phyloP scores from a whole-genome alignment of 1,140 invertebrate species.

The Drosophila chauvacae region DNA sequence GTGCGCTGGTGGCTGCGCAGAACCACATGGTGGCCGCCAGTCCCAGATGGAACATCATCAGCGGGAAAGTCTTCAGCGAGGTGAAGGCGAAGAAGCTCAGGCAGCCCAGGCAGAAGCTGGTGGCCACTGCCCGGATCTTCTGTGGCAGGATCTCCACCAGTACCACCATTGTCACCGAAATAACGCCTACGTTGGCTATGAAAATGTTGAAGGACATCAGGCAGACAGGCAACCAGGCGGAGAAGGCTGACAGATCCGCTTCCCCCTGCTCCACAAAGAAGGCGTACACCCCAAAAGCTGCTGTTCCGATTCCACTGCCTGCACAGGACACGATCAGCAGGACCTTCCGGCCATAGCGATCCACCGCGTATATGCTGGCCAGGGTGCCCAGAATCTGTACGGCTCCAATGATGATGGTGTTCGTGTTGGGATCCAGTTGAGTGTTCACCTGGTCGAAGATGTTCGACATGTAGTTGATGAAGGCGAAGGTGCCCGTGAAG shows the following conservation, averaged over 20 bases:
- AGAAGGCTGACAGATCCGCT: constrained; percentile 47
- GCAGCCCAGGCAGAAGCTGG: constrained; percentile 65
- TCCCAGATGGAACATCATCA: constrained; percentile 68
- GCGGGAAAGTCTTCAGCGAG: constrained; percentile 68
- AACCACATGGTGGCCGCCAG: constrained; percentile 78
- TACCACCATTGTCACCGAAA: constrained; percentile 75
- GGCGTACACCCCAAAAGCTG: constrained; percentile 66
- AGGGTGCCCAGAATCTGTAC: constrained; percentile 85
- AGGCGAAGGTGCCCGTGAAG: constrained; percentile 73
- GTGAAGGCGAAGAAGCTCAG: constrained; percentile 69
- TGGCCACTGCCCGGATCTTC: constrained; percentile 64
- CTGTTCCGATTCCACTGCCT: constrained; percentile 54
- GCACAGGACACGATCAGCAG: constrained; percentile 66
- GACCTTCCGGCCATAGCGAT: constrained; percentile 70
- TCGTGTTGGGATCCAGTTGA: constrained; percentile 85
- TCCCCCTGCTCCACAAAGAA: constrained; percentile 66
- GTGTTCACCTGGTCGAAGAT: constrained; percentile 89
- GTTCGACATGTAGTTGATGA: constrained; percentile 81
- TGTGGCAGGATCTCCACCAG: constrained; percentile 71
- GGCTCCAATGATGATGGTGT: constrained; percentile 86
- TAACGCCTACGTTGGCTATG: constrained; percentile 65
- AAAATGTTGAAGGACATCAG: constrained; percentile 76
- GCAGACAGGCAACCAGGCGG: constrained; percentile 68
- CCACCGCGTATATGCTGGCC: constrained; percentile 69
- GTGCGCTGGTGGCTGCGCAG: constrained; percentile 51